Conservation (phyloP, 2,113 vertebrate species). For the Peromyscus leucopus region DNA sequence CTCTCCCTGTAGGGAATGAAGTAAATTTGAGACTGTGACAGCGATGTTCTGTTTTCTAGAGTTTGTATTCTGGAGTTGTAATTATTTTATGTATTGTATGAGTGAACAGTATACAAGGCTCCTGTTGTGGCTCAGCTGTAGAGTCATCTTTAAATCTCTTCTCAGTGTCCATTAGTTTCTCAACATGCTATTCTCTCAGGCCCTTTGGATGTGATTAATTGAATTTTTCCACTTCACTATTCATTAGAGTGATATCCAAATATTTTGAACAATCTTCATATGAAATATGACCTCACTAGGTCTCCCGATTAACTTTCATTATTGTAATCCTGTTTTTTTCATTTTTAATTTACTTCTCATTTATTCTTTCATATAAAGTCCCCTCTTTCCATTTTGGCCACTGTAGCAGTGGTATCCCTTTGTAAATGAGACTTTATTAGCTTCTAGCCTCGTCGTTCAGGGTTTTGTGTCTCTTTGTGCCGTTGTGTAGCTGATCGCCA, state of each 20-base stretch:
- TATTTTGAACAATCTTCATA: constrained; percentile 78
- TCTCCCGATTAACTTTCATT: constrained; percentile 79
- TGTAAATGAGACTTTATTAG: constrained; percentile 64
- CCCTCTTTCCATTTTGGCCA: constrained; percentile 69
- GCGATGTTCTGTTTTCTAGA: background rate
- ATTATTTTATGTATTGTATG: constrained; percentile 31
- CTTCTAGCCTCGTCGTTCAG: constrained; percentile 41
- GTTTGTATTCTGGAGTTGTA: constrained; percentile 40
- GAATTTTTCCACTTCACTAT: constrained; percentile 80
- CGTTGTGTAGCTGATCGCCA: constrained; percentile 8
- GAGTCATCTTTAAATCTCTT: constrained; percentile 58
- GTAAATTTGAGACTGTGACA: constrained; percentile 47
- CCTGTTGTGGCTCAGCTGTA: background rate
- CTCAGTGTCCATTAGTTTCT: background rate
- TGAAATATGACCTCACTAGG: constrained; percentile 71
- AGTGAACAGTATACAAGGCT: background rate
- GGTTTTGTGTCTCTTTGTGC: constrained; percentile 45
- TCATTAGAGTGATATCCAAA: constrained; percentile 82
- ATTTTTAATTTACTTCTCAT: constrained; percentile 80
- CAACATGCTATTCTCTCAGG: background rate
- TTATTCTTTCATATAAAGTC: constrained; percentile 70
- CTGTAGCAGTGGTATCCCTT: constrained; percentile 45
- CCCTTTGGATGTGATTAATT: constrained; percentile 73
- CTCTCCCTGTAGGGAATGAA: background rate
- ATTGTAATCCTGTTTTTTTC: constrained; percentile 75